Evolutionary conservation across 2,113 vertebrate genomes (phyloP).

Genomic region (Falcunculus frontatus): DNA sequence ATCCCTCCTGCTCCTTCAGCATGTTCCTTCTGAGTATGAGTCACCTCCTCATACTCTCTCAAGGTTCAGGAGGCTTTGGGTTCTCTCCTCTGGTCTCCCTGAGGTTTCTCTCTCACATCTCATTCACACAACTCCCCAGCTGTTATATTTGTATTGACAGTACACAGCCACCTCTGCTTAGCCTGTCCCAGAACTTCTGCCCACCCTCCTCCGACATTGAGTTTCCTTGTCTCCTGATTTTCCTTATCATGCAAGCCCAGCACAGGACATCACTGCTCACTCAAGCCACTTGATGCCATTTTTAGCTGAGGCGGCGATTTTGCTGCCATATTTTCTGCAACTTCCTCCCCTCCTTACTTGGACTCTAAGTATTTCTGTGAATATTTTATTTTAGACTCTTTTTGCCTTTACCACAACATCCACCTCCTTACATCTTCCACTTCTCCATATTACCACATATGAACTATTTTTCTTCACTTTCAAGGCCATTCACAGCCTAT

Average conservation of each 20-base stretch:
- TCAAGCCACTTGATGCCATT: background rate
- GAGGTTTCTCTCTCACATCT: background rate
- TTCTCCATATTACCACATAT: background rate
- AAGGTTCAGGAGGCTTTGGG: background rate
- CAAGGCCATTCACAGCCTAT: background rate
- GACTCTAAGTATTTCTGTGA: background rate
- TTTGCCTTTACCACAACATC: background rate
- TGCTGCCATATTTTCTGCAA: background rate
- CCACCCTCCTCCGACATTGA: accelerated
- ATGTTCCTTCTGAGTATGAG: background rate
- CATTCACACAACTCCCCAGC: background rate
- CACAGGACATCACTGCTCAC: background rate
- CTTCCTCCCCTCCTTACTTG: background rate
- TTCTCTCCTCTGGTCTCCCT: background rate
- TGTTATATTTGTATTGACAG: background rate
- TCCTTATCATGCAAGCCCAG: background rate
- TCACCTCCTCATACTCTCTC: background rate
- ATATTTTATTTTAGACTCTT: background rate
- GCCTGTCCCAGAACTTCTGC: background rate
- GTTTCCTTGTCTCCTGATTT: accelerated
- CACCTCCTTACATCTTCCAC: background rate
- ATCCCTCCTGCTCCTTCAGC: background rate
- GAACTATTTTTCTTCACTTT: background rate
- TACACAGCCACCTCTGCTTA: background rate
- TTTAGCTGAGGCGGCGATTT: background rate